Base-by-base conservation (phyloP, 2,113 vertebrate species). In the Cottus gobio region DNA sequence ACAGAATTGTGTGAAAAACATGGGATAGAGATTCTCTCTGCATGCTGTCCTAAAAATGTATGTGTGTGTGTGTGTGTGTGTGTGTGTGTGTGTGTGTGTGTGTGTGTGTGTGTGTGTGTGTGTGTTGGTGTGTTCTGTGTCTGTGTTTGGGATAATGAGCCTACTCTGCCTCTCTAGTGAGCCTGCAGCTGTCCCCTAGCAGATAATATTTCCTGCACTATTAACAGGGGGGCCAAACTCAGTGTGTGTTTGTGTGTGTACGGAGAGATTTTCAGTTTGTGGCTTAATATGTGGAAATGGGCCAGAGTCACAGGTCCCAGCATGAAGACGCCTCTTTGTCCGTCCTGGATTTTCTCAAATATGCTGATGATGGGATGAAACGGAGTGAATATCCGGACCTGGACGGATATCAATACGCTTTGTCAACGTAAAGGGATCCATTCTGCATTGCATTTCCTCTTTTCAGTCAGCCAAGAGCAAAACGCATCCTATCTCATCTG, bases 201-300 rank as follows among this genome's bases (percentile, higher is more conserved):
- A 90, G 93, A 93, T 94, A 92, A 93, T 90, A 91, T 94, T 94
- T 93, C 93, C 91, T 83, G 85, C 64, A 57, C 90, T 86, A 91
- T 91, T 93, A 92, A 85, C 84, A 89, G 87, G 83, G 72, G 84
- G 89, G 77, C 77, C 77, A 70, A 77, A 75, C 87, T 83, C 80
- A 9, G 31, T 79, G 63, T 69, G 71, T 76, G 75, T 73, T 46
- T 75, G 72, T 77, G 82, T 74, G 72, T 37, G 75, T 39, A 64
- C 28, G 76, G 60, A 69, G 61, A 87, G 83, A 89, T 83, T 85
- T 87, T 78, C 75, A 80, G 63, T 86, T 90, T 87, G 84, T 71
- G 81, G 74, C 75, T 78, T 94, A 90, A 91, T 92, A 63, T 90
- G 91, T 92, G 91, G 82, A 91, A 92, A 91, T 88, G 78, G 76